Evolutionary conservation across 92 coral and sea anemone genomes (phyloP), one percentile per base, ranked within the genome.

Genomic region (Parazoanthus atlanticus): DNA sequence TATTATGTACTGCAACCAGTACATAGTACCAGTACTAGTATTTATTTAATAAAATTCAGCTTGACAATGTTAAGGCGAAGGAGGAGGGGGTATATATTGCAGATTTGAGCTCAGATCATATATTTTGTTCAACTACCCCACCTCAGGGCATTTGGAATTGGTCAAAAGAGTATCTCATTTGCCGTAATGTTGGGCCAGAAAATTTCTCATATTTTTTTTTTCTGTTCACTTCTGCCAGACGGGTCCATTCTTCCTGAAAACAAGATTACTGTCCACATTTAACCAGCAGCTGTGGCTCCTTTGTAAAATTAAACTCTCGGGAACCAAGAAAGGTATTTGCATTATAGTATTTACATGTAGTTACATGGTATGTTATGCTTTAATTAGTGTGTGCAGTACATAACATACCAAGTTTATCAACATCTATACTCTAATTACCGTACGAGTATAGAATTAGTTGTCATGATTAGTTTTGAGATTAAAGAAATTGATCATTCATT

Each of bases 271-370:
- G 76, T 97, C 99, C 34, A 91, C 99, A 13, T 97, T 97, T 74
- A 97, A 95, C 84, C 99, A 97, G 82, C 98, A 97, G 30, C 90
- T 97, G 33, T 97, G 99, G 99, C 88, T 97, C 25, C 89, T 96
- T 15, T 92, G 97, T 69, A 89, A 90, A 80, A 91, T 97, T 75
- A 90, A 94, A 76, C 91, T 97, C 72, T 95, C 94, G 79, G 98
- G 99, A 41, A 92, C 96, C 58, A 89, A 93, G 85, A 90, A 90
- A 93, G 98, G 98, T 95, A 79, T 43, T 26, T 79, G 0, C 7
- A 30, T 4, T 40, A n/a, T 1, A 71, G 21, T 29, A 71, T 12
- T 31, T 11, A 46, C 12, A 8, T 46, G 6, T 46, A 8, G 12
- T 46, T 8, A 8, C 49, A 46, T 46, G 3, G 6, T 8, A 40